Conservation (phyloP, 2,113 vertebrate genomes). For the Neogobius melanostomus region DNA sequence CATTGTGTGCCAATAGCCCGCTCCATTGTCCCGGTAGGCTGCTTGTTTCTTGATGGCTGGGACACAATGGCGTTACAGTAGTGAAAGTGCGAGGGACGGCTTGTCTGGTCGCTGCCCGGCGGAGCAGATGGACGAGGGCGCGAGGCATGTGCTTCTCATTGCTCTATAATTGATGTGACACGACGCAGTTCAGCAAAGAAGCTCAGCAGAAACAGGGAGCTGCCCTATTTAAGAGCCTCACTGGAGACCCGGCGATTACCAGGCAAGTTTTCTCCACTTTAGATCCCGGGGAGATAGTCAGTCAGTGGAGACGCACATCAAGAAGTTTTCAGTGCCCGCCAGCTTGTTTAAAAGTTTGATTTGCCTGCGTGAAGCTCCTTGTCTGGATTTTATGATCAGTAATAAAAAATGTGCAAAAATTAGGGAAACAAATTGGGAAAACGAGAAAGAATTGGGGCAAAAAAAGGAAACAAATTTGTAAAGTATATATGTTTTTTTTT, state of each 20-base stretch:
- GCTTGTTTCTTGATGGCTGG: background rate
- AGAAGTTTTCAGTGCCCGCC: background rate
- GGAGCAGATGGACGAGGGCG: constrained; percentile 59
- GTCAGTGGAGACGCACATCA: background rate
- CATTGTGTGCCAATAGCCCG: too few relatives aligned
- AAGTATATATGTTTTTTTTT: too few relatives aligned
- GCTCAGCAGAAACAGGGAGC: constrained; percentile 61
- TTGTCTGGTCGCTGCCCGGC: constrained; percentile 24
- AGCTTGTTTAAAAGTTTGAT: constrained; percentile 1
- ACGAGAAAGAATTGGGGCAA: too few relatives aligned
- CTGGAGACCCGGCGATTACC: constrained; percentile 48
- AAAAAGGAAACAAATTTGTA: too few relatives aligned
- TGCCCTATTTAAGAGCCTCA: constrained; percentile 69
- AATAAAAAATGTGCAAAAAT: too few relatives aligned
- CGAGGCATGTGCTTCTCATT: constrained; percentile 59
- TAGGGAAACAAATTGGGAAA: too few relatives aligned
- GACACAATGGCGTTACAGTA: constrained; percentile 6
- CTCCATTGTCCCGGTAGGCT: background rate
- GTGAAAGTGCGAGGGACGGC: constrained; percentile 11
- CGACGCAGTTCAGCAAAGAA: constrained; percentile 51
- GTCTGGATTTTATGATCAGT: too few relatives aligned
- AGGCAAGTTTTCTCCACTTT: constrained; percentile 16
- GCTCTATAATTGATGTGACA: constrained; percentile 72
- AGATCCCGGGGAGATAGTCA: background rate
- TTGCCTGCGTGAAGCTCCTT: constrained; percentile 21